phyloP scores from a whole-genome alignment of 2,113 vertebrate genomes.

The Pholis gunnellus region DNA sequence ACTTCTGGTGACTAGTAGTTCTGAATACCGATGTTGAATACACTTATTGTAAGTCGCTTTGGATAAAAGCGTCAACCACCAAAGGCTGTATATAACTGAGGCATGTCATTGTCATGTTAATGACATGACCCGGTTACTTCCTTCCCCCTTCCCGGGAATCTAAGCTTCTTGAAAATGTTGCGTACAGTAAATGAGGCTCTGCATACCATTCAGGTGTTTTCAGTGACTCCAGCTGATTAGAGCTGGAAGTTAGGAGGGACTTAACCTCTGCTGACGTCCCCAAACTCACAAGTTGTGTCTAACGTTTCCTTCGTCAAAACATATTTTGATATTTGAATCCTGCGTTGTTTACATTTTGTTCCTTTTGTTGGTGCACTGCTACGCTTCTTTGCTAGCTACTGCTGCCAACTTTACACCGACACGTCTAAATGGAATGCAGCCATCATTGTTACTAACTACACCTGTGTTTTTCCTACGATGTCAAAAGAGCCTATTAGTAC shows the following conservation, averaged over 20 bases:
- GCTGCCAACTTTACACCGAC: background rate
- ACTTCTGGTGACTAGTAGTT: too few relatives aligned
- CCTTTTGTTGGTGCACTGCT: too few relatives aligned
- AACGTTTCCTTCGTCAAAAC: background rate
- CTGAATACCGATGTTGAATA: too few relatives aligned
- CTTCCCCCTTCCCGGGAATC: background rate
- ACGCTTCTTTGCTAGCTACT: background rate
- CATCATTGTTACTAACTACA: background rate
- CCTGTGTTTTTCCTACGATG: background rate
- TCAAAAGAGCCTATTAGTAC: background rate
- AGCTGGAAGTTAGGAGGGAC: background rate
- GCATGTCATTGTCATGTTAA: slow-evolving; percentile 8
- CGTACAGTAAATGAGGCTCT: background rate
- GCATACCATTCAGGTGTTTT: background rate
- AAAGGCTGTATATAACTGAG: slow-evolving; percentile 2
- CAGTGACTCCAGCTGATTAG: background rate
- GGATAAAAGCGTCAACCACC: too few relatives aligned
- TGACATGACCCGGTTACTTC: slow-evolving; percentile 19
- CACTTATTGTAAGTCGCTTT: too few relatives aligned
- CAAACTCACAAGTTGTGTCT: background rate
- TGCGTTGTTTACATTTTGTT: background rate
- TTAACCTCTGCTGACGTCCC: background rate
- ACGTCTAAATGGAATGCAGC: background rate
- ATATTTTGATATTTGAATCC: background rate
- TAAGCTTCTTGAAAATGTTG: background rate